phyloP scores from a whole-genome alignment of 2,797 vertebrate species.

The Sandelia bainsii region DNA sequence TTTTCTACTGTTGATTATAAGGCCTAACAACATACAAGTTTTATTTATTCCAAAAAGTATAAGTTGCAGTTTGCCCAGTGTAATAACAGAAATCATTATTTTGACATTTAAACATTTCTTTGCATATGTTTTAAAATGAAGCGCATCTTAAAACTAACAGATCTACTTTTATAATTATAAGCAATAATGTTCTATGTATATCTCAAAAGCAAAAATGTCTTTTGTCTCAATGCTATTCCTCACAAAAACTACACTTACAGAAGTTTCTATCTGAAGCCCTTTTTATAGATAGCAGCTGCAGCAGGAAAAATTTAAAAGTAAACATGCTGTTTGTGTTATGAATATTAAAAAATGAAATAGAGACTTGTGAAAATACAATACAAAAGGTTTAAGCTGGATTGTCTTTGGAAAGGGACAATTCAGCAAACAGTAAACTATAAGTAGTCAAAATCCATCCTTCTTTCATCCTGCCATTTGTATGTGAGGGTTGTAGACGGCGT shows the following conservation, averaged over 20 bases:
- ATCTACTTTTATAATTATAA: constrained; percentile 1
- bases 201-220: constrained; percentile 15
- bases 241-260: constrained; percentile 2
- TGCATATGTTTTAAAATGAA: too few relatives aligned
- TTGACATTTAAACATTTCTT: too few relatives aligned
- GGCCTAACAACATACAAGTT: too few relatives aligned
- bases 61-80: too few relatives aligned
- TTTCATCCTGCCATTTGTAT: constrained; percentile 71
- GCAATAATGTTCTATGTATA: constrained; percentile 1
- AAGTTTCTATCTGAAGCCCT: constrained; percentile 29
- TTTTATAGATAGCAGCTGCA: constrained; percentile 8
- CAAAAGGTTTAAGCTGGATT: constrained; percentile 73
- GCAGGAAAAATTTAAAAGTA: constrained; percentile 13
- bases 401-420: constrained; percentile 65
- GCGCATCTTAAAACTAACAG: too few relatives aligned
- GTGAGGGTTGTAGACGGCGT: constrained; percentile 54
- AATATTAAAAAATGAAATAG: constrained; percentile 48
- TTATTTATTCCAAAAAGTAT: too few relatives aligned
- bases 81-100: too few relatives aligned
- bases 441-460: constrained; percentile 60
- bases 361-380: constrained; percentile 54
- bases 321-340: constrained; percentile 49
- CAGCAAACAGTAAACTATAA: constrained; percentile 71
- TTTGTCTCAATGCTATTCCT: constrained; percentile 16
- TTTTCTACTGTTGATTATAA: too few relatives aligned